Evolutionary conservation across 2,113 vertebrate species (phyloP).

Genomic region (Callocephalon fimbriatum): DNA sequence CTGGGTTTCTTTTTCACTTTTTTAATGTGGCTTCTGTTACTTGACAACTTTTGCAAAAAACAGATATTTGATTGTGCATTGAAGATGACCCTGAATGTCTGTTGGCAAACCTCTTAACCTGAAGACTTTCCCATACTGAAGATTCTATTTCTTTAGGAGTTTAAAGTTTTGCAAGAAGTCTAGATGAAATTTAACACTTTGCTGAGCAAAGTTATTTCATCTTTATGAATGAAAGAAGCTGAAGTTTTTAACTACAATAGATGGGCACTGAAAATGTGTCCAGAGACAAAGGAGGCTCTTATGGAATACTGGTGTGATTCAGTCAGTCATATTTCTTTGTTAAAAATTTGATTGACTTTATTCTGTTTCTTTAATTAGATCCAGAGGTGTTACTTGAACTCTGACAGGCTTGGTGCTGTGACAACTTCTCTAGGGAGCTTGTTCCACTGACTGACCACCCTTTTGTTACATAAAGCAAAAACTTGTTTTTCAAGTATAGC

Average conservation of each 20-base stretch:
- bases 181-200: neutral
- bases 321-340: neutral
- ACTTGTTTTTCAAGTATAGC: neutral
- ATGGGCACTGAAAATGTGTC: neutral
- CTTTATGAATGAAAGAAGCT: neutral
- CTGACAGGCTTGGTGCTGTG: neutral
- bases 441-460: accelerated
- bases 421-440: neutral
- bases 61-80: neutral
- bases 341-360: neutral
- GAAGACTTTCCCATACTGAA: neutral
- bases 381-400: neutral
- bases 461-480: neutral
- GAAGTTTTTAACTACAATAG: neutral
- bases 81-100: neutral
- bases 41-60: neutral
- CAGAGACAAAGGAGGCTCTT: neutral
- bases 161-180: neutral
- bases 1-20: neutral
- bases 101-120: neutral
- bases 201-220: neutral
- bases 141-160: neutral
- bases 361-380: neutral
- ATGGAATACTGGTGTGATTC: neutral
- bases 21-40: neutral